Evolutionary conservation across 1,140 invertebrate genomes (phyloP), one percentile per base, ranked within the genome.

Genomic region (Hylaeus anthracinus): DNA sequence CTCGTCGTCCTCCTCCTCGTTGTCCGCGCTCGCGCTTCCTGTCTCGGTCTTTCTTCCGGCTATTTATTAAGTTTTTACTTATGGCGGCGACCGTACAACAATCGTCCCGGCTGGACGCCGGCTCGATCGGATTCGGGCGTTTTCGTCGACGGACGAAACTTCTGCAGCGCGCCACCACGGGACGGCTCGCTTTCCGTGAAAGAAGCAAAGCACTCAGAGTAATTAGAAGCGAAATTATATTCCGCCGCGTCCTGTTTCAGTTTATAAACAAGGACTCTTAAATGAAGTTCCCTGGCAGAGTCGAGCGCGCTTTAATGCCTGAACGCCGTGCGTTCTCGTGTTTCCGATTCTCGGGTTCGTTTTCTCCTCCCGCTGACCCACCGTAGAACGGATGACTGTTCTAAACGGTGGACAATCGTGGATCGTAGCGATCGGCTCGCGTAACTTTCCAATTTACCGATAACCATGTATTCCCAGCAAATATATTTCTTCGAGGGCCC

Each of bases 221-320:
- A 92, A 92, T 92, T 92, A 91, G 90, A 91, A 90, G 86, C 87
- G 86, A 85, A 92, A 90, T 90, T 91, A 91, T 91, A 91, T 91
- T 90, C 88, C 84, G 76, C 79, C 88, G 90, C 88, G 87, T 92
- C 90, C 90, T 91, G 90, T 92, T 92, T 91, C 91, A 91, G 91
- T 92, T 92, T 92, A 92, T 92, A 92, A 92, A 92, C 91, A 92
- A 92, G 90, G 89, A 92, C 90, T 91, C 89, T 91, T 91, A 91
- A 92, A 91, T 89, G 90, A 91, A 91, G 90, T 90, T 92, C 78
- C 82, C 86, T 70, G 71, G 63, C 12, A 71, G 70, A 72, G 85
- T 67, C 56, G 63, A 79, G 51, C 85, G 83, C 84, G 83, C 77
- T 90, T 91, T 90, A 88, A 90, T 87, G 79, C 82, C 63, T 69